phyloP scores from a whole-genome alignment of 2,113 vertebrate genomes.

The Danio rerio region DNA sequence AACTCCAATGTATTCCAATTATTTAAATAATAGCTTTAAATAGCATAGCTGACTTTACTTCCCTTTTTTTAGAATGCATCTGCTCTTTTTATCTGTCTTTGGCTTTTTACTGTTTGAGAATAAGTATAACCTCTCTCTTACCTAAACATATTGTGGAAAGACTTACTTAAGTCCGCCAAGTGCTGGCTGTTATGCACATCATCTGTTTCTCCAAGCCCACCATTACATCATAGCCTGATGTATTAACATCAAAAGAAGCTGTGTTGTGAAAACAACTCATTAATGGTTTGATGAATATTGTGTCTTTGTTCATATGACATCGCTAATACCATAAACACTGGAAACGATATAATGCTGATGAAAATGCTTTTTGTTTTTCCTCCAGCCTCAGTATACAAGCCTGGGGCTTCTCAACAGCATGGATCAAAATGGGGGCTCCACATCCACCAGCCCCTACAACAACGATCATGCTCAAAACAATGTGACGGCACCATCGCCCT shows the following conservation, averaged over 20 bases:
- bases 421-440: conserved; percentile 97
- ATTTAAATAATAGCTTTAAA: background rate
- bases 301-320: conserved; percentile 7
- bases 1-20: no score
- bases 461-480: conserved; percentile 94
- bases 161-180: conserved; percentile 27
- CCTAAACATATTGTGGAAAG: conserved; percentile 27
- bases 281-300: conserved; percentile 31
- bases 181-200: conserved; percentile 2
- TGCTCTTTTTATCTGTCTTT: background rate
- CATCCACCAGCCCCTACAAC: conserved; percentile 97
- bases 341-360: background rate
- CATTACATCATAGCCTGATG: conserved; percentile 38
- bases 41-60: background rate
- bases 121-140: conserved; percentile 19
- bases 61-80: background rate
- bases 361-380: conserved; percentile 24
- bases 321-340: conserved; percentile 4
- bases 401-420: conserved; percentile 98
- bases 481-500: conserved; percentile 93
- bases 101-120: conserved; percentile 3
- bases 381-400: conserved; percentile 96
- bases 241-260: conserved; percentile 30
- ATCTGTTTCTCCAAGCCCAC: conserved; percentile 17
- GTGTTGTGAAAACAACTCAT: conserved; percentile 20